Evolutionary conservation across 2,113 vertebrate species (phyloP), one percentile per base, ranked within the genome.

Genomic region (Ivindomyrus marchei): DNA sequence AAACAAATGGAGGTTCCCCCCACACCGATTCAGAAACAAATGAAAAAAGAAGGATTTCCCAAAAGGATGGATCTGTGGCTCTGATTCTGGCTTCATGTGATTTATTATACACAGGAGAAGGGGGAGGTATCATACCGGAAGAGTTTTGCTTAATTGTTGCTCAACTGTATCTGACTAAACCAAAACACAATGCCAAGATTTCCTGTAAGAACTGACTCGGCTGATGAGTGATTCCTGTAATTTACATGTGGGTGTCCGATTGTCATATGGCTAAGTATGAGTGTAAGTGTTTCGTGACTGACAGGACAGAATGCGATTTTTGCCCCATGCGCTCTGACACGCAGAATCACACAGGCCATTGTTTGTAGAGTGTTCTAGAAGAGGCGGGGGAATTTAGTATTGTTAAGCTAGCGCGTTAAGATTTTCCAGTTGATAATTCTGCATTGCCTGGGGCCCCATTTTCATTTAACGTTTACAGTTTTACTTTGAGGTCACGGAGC

Each of bases 241-340:
- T 96, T 97, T 96, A 95, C 95, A 94, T 94, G 96, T 97, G 97
- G 96, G 96, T 92, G 96, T 94, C 95, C 94, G 95, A 94, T 95
- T 96, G 96, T 96, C 95, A 31, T 95, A 95, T 94, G 94, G 95
- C 96, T 95, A 95, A 95, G 97, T 96, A 94, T 95, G 94, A 92
- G 94, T 95, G 87, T 94, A 94, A 96, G 94, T 95, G 94, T 95
- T 95, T 95, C 94, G 93, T 95, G 94, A 94, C 93, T 96, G 96
- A 97, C 95, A 94, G 95, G 96, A 96, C 95, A 92, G 88, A 85
- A 95, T 93, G 95, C 96, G 95, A 95, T 96, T 95, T 95, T 95
- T 92, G 95, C 95, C 94, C 96, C 95, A 95, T 92, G 95, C 95
- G 94, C 95, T 95, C 92, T 95, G 93, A 95, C 95, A 93, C 95